These are phyloP conservation scores for Platycnemis pennipes DNA, from an alignment of 2,888 invertebrate species.

Conservation along the genomic window DNA sequence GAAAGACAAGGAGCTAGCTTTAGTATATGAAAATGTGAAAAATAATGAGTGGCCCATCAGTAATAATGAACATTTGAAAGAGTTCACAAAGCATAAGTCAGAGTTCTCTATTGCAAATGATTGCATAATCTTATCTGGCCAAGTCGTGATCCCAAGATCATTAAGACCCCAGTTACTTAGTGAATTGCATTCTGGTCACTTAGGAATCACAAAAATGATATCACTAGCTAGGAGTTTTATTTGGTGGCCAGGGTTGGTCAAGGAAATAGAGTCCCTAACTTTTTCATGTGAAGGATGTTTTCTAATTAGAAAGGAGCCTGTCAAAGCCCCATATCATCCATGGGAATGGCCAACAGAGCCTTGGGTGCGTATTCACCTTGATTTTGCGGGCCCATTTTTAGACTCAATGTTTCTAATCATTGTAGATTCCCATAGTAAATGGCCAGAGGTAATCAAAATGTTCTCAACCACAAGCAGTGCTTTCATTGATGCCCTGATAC, in stretches of 20 bases:
- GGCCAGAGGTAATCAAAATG: background rate
- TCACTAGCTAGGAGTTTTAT: background rate
- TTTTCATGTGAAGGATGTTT: background rate
- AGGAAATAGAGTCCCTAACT: background rate
- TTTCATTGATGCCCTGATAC: background rate
- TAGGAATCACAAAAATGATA: background rate
- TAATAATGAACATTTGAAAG: background rate
- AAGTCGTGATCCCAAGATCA: background rate
- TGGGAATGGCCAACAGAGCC: constrained; percentile 1
- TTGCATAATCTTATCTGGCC: background rate
- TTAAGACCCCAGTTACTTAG: background rate
- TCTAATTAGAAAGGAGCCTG: background rate
- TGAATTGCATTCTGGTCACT: constrained; percentile 1
- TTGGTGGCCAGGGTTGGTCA: background rate
- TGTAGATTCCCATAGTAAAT: background rate
- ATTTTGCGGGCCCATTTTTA: background rate
- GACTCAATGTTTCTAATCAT: background rate
- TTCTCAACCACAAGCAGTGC: background rate
- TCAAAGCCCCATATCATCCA: background rate
- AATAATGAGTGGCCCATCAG: background rate
- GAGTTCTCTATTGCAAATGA: background rate
- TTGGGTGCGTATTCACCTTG: background rate
- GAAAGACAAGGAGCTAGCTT: background rate
- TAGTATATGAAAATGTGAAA: background rate
- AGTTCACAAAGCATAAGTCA: background rate